These are phyloP conservation scores for Mimachlamys varia DNA, from an alignment of 2,888 invertebrate species.

Conservation along the genomic window DNA sequence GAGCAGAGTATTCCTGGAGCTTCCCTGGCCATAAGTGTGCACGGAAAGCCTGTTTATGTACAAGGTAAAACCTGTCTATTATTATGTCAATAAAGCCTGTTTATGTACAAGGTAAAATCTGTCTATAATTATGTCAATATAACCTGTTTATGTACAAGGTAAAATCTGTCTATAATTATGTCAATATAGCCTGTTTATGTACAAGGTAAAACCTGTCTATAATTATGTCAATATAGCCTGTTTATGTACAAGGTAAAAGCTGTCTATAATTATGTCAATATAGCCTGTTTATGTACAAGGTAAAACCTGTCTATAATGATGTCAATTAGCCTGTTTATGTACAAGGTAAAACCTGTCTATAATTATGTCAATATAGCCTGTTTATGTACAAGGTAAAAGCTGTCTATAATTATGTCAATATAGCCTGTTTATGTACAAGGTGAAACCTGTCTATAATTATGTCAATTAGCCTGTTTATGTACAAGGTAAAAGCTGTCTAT, in stretches of 20 bases:
- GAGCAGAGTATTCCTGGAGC: constrained; percentile 75
- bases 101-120: constrained; percentile 69
- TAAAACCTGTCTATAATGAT: constrained; percentile 39
- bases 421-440: constrained; percentile 72
- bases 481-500: constrained; percentile 63
- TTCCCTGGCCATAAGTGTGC: constrained; percentile 63
- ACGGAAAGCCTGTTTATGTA: constrained; percentile 69
- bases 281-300: constrained; percentile 72
- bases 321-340: constrained; percentile 61
- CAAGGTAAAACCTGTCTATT: constrained; percentile 63
- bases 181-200: constrained; percentile 69
- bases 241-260: no score
- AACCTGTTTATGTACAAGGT: no score
- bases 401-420: constrained; percentile 67
- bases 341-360: constrained; percentile 63
- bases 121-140: no score
- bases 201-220: constrained; percentile 63
- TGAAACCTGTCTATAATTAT: constrained; percentile 39
- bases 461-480: constrained; percentile 61
- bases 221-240: no score
- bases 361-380: no score
- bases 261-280: constrained; percentile 67
- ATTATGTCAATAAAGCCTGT: constrained; percentile 50
- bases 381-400: no score
- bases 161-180: constrained; percentile 65